Base-by-base conservation (phyloP, 2,113 vertebrate species). In the Laterallus jamaicensis region DNA sequence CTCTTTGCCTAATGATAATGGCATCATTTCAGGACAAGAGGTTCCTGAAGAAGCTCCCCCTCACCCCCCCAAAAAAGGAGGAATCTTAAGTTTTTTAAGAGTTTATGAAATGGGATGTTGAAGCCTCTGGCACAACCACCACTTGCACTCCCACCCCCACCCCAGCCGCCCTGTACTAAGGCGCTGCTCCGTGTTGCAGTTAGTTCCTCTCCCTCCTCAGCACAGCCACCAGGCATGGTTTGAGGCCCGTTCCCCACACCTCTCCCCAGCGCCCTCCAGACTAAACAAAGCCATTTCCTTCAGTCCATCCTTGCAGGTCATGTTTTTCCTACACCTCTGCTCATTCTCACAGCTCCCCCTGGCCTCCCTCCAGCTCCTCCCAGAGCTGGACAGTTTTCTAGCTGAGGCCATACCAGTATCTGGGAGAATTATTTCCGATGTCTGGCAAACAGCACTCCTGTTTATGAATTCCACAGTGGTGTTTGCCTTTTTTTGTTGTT, bases 321-420 rank as follows among this genome's bases (percentile, higher is more conserved):
- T 82, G 85, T 82, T 93, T 87, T 94, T 90, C 95, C 90, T 90
- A 25, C 85, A 90, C 94, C 94, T 94, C 94, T 93, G 82, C 79
- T 94, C 79, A 39, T 76, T 85, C 84, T 81, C 93, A 16, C 42
- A 47, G 71, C 81, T 89, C 66, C 26, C 74, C 71, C 71, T 82
- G 94, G 85, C 13, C 12, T 50, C 44, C 40, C 44, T 95, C 78
- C 90, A 93, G 92, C 92, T 94, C 77, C 60, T 85, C 54, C 56
- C 78, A 52, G 88, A 56, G 37, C 90, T 66, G 93, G 92, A 90
- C 82, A 29, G 7, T 19, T 4, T 69, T 93, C 82, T 49, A 18
- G 76, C 71, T 1, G 49, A 52, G 66, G 35, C 70, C 64, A 40
- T 67, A 58, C 75, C 79, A 26, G 1, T 31, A 71, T 71, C 68